Base-by-base conservation (phyloP, 2,113 vertebrate genomes). In the Megaceryle torquata region DNA sequence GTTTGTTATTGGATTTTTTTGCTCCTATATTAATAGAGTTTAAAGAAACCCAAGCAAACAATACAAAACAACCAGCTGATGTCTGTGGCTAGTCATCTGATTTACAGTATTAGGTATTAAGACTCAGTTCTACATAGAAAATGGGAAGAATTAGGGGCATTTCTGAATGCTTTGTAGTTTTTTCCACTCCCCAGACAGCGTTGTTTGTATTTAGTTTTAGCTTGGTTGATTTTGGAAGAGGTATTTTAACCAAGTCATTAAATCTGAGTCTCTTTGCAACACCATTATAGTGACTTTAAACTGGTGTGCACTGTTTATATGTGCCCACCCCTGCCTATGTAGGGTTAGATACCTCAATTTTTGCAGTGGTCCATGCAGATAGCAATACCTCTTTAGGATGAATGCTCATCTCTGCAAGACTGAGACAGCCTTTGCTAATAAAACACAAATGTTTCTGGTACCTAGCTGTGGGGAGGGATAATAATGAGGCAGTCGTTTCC, bases 301-400 rank as follows among this genome's bases (percentile, higher is more conserved):
- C 9, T 21, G 13, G 31, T 13, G 6, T 8, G 20, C 9, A 0
- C 51, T 43, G 33, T 9, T 76, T 13, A 6, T 20, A 10, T 41
- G 9, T 0, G 0, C 17, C 37, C 82, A n/a, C 11, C 35, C 14
- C 67, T 26, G 4, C 4, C 11, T 39, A 61, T 22, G 0, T 11
- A 19, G 56, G 35, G 39, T 13, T 54, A 7, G 60, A 7, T 39
- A n/a, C 53, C 33, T 89, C 35, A 6, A 0, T 43, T 43, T 76
- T 77, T 46, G 43, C 48, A 28, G 64, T 13, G 54, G 11, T 37
- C 63, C 41, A 0, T 5, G 25, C 53, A 61, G 86, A 5, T 1
- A 41, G 37, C 2, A 6, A 3, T 37, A 16, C 7, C 39, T 69
- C n/a, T 53, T 26, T 22, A 44, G 68, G 72, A 33, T 19, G 57